phyloP scores from a whole-genome alignment of 2,888 invertebrate species.

The Caenorhabditis panamensis region DNA sequence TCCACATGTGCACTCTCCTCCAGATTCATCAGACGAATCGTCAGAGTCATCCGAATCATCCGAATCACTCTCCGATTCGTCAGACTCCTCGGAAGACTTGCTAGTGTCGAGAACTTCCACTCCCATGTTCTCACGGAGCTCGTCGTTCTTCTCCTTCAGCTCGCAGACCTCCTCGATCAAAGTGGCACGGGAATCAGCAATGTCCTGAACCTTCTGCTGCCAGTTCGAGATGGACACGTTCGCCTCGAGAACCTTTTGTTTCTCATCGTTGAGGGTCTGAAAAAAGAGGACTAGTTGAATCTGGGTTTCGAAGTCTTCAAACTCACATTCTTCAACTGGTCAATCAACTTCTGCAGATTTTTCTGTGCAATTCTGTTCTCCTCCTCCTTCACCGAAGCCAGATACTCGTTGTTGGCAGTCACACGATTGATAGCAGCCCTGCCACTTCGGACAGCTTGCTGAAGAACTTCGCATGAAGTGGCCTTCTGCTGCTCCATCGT shows the following conservation, averaged over 20 bases:
- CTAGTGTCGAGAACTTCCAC: constrained; percentile 22
- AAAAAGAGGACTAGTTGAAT: neutral
- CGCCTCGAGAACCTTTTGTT: neutral
- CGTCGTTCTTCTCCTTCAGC: constrained; percentile 10
- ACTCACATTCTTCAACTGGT: constrained; percentile 8
- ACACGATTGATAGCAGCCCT: neutral
- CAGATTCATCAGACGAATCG: no score
- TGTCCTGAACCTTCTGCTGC: neutral
- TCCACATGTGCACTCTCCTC: constrained; percentile 5
- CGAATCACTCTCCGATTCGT: constrained; percentile 1
- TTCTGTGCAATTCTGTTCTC: neutral
- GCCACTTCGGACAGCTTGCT: neutral
- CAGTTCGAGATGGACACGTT: neutral
- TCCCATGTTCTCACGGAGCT: constrained; percentile 23
- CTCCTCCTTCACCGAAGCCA: constrained; percentile 3
- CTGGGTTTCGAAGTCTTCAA: neutral
- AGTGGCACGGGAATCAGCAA: neutral
- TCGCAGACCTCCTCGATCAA: neutral
- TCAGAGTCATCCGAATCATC: constrained; percentile 1
- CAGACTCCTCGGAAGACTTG: neutral
- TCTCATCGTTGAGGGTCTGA: neutral
- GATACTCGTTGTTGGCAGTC: neutral
- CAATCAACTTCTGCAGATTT: neutral
- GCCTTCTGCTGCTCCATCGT: neutral
- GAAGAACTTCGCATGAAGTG: neutral